Conservation (phyloP, 2,113 vertebrate species). For the Agapornis roseicollis region DNA sequence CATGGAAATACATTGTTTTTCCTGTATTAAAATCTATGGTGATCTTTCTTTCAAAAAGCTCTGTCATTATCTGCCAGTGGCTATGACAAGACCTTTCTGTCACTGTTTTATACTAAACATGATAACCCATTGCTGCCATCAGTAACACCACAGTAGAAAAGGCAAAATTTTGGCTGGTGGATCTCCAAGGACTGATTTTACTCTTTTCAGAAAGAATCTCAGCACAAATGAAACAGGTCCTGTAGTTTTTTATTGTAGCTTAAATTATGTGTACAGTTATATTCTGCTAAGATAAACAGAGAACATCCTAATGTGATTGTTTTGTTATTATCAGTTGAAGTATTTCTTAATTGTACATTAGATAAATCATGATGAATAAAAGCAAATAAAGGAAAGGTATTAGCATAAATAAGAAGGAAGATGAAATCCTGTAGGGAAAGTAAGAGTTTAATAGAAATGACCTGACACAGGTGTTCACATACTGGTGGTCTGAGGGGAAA, state of each 20-base stretch:
- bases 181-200: background rate
- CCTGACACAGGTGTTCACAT: background rate
- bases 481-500: background rate
- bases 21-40: background rate
- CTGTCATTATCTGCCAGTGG: background rate
- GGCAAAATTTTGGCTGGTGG: background rate
- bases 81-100: background rate
- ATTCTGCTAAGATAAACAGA: background rate
- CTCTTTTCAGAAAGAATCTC: background rate
- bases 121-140: background rate
- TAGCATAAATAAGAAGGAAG: background rate
- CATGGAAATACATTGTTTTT: background rate
- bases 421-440: background rate
- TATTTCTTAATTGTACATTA: background rate
- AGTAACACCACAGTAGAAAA: background rate
- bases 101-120: accelerated
- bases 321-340: background rate
- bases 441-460: background rate
- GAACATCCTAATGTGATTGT: background rate
- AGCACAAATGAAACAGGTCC: background rate
- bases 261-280: background rate
- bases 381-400: background rate
- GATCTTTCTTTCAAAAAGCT: background rate
- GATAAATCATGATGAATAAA: background rate
- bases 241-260: background rate